These are phyloP conservation scores for Exephanes ischioxanthus DNA, from an alignment of 2,888 invertebrate genomes.

Conservation along the genomic window DNA sequence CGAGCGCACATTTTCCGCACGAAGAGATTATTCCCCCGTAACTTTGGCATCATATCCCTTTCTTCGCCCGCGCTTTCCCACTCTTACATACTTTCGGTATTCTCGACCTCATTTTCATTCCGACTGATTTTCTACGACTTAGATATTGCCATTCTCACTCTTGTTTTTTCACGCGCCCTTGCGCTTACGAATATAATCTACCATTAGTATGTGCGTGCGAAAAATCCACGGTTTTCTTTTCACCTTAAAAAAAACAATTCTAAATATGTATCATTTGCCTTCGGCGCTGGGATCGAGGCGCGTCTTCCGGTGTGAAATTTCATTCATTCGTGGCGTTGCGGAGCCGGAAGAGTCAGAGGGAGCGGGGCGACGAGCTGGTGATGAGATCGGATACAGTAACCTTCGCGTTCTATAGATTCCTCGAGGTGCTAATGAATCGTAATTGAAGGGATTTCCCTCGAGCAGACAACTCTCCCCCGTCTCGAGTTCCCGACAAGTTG, in stretches of 20 bases:
- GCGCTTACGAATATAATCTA: constrained; percentile 5
- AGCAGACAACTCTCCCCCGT: constrained; percentile 25
- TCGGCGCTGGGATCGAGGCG: neutral
- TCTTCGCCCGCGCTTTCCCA: neutral
- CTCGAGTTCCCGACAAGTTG: neutral
- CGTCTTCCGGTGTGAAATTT: constrained; percentile 22
- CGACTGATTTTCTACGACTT: constrained; percentile 10
- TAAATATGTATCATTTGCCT: neutral
- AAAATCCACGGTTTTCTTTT: neutral
- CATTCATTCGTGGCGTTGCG: neutral
- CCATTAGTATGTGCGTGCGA: neutral
- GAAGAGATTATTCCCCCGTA: constrained; percentile 27
- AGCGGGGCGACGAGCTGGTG: neutral
- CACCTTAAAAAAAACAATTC: neutral
- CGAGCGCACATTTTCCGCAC: constrained; percentile 37
- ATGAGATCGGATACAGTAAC: constrained; percentile 23
- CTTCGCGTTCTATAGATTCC: neutral
- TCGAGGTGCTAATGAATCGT: constrained; percentile 19
- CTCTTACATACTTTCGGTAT: neutral
- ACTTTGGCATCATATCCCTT: neutral
- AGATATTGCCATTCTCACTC: constrained; percentile 17
- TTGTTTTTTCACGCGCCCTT: constrained; percentile 3
- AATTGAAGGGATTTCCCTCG: constrained; percentile 8
- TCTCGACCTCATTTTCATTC: constrained; percentile 23
- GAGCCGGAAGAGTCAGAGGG: constrained; percentile 10